A percentile compares a stretch with the other conserved stretches of the same genome.
Evolutionary conservation across 2,888 invertebrate species (phyloP).

Genomic region (Watsonalla cultraria): DNA sequence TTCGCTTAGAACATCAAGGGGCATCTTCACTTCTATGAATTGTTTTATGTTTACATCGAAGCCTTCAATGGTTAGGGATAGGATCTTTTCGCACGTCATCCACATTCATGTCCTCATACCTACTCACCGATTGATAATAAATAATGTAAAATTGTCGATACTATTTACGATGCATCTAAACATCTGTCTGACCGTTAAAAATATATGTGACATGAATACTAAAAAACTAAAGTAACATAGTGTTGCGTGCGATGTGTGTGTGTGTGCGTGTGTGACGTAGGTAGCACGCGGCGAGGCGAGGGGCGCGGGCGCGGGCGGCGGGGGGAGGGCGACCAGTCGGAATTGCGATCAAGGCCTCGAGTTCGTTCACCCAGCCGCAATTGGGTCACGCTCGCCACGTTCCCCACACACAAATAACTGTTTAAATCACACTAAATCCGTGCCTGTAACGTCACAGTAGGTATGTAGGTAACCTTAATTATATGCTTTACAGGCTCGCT

Average conservation of each 20-base stretch:
- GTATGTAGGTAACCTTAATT: conserved; percentile 48
- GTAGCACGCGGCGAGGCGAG: conserved; percentile 21
- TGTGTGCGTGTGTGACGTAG: conserved; percentile 40
- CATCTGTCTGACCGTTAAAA: no score
- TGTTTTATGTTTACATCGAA: no score
- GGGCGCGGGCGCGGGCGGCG: conserved; percentile 21
- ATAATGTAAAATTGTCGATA: no score
- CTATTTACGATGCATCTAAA: no score
- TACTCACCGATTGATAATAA: no score
- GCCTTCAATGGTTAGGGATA: no score
- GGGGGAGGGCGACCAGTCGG: conserved; percentile 38
- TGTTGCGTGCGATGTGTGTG: conserved; percentile 33
- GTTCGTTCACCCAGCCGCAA: conserved; percentile 74
- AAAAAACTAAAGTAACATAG: conserved; percentile 46
- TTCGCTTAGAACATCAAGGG: no score
- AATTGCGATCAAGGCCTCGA: conserved; percentile 77
- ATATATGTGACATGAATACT: conserved; percentile 16
- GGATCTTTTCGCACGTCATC: no score
- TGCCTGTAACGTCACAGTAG: conserved; percentile 59
- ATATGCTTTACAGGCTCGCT: conserved; percentile 16
- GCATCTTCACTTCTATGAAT: no score
- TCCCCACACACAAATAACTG: conserved; percentile 65
- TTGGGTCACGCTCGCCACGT: conserved; percentile 66
- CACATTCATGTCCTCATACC: no score
- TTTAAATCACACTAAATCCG: conserved; percentile 68